Evolutionary conservation across 1,140 invertebrate genomes (phyloP), one percentile per base, ranked within the genome.

Genomic region (Lepidurus packardi): DNA sequence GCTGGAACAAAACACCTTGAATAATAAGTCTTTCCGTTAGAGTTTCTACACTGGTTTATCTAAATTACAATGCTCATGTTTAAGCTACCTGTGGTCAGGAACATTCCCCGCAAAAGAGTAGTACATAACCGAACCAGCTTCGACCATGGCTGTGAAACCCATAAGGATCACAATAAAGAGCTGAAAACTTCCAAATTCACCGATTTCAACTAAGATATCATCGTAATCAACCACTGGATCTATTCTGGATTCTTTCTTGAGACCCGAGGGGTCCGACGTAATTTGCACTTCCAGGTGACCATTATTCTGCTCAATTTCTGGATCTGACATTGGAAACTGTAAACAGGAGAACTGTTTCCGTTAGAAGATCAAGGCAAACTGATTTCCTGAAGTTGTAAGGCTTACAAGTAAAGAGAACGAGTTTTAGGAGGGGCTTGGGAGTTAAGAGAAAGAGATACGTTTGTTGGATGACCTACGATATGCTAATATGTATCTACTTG

Each of bases 11-110:
- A n/a, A 34, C 78, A 78, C 47, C 78, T 78, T 34, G 34, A 3
- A 34, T 4, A 34, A 34, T 34, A 34, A 34, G 34, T 34, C 2
- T 34, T 34, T 34, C 34, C 34, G 34, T 13, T 21, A 45, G 73
- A 45, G 73, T 16, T 44, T 10, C 8, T 7, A 65, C n/a, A 1
- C 5, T 10, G 11, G 73, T 6, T 77, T 45, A 73, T 65, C n/a
- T 7, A 21, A 10, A 41, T 34, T 13, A 10, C 42, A 74, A 74
- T 0, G 74, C n/a, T n/a, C 5, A 13, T 13, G 75, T 77, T 16
- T 34, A 34, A 53, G 11, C 47, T 44, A 78, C 78, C 78, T 78
- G 73, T 78, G 75, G 21, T 78, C 73, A 16, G 78, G 78, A 10
- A 44, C 75, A 6, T 25, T 74, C 10, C 78, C 78, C 2, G 44